These are phyloP conservation scores for Oxyruncus cristatus DNA, from an alignment of 2,113 vertebrate species.

Conservation along the genomic window DNA sequence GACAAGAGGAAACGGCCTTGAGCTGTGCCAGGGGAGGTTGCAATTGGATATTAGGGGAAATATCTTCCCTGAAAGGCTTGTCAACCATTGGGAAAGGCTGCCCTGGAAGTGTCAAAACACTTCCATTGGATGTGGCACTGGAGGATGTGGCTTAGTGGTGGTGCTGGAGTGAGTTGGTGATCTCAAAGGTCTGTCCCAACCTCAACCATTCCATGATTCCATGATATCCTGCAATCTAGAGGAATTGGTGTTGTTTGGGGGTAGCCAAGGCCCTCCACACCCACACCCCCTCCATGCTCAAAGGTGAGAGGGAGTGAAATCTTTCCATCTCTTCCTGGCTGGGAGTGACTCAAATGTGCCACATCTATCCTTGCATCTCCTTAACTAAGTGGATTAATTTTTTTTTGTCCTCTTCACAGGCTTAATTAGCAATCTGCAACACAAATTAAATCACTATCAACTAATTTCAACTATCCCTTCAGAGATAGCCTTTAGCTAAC, in stretches of 20 bases:
- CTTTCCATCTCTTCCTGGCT: neutral
- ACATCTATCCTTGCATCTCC: slow-evolving; percentile 40
- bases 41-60: neutral
- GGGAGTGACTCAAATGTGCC: neutral
- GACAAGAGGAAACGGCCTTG: rapidly evolving
- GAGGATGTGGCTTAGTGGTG: neutral
- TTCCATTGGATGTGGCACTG: neutral
- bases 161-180: neutral
- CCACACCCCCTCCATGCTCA: rapidly evolving
- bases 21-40: neutral
- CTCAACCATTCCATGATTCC: neutral
- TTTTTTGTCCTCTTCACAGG: slow-evolving; percentile 46
- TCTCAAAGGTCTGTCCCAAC: neutral
- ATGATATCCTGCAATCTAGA: neutral
- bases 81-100: neutral
- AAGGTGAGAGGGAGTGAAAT: neutral
- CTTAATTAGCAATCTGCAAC: slow-evolving; percentile 69
- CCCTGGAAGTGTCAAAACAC: neutral
- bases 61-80: neutral
- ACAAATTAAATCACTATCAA: slow-evolving; percentile 70
- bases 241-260: neutral
- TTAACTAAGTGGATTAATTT: slow-evolving; percentile 59
- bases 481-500: slow-evolving; percentile 51
- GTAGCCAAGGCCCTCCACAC: neutral
- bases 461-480: slow-evolving; percentile 57